phyloP scores from a whole-genome alignment of 2,113 vertebrate genomes.

The Plecturocebus donacophilus region DNA sequence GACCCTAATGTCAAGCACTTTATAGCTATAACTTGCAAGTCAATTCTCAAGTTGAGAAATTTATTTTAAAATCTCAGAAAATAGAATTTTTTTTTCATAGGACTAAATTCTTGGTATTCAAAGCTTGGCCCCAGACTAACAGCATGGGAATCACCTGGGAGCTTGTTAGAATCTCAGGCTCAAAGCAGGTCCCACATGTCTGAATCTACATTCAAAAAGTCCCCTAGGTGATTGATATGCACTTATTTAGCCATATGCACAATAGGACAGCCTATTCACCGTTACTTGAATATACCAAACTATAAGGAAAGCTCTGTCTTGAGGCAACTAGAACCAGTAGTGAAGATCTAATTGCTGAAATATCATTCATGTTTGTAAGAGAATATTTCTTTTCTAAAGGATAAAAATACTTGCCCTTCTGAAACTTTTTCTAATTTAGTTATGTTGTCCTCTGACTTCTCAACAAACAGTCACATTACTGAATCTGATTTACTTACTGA shows the following conservation, averaged over 20 bases:
- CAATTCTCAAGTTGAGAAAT: not conserved
- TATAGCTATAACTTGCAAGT: not conserved
- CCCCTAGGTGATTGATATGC: rapidly evolving
- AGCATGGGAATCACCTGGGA: rapidly evolving
- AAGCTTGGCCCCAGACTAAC: no score
- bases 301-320: not conserved
- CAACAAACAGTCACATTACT: not conserved
- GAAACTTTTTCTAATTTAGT: not conserved
- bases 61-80: not conserved
- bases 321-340: not conserved
- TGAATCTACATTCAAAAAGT: not conserved
- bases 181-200: not conserved
- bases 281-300: not conserved
- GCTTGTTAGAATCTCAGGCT: not conserved
- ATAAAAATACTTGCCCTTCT: not conserved
- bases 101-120: not conserved
- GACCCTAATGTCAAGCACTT: not conserved
- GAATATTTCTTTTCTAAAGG: not conserved
- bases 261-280: not conserved
- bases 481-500: not conserved
- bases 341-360: not conserved
- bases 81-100: not conserved
- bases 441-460: not conserved
- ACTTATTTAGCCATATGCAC: rapidly evolving
- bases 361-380: not conserved